Base-by-base conservation (phyloP, 2,113 vertebrate species). In the Ceratotherium simum region DNA sequence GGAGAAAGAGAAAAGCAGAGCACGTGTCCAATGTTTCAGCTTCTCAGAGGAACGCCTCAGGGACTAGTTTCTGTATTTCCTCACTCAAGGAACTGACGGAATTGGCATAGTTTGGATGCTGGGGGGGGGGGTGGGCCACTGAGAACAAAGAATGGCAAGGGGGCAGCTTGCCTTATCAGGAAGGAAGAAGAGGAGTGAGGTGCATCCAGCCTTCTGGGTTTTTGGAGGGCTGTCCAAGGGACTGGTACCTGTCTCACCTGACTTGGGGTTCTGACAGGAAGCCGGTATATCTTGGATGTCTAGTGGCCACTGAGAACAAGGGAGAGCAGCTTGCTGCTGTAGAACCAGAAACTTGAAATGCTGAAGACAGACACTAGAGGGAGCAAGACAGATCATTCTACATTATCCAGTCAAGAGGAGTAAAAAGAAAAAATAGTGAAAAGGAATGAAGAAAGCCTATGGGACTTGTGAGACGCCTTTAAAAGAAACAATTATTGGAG, bases 311-410 rank as follows among this genome's bases (percentile, higher is more conserved):
- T 27, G n/a, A 76, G 58, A 67, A 76, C 12, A 64, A 73, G 39
- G 27, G 11, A 83, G 54, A 46, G 8, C 23, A 65, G 5, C 11
- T 67, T 73, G 58, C 25, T 73, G 31, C 23, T 62, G 10, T 4
- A 82, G 62, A 72, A 73, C 56, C 31, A 92, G 81, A 85, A 92
- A 64, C 27, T 12, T n/a, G 46, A 93, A 85, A 93, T 56, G 70
- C 58, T 42, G 21, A n/a, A 56, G 58, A 76, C 13, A 75, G 33
- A 84, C 18, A 67, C n/a, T 67, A 86, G 27, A 76, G 39, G 14
- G n/a, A 76, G 60, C 12, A 93, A 86, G 70, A 64, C 14, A 73
- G 72, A 54, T 25, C 13, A 78, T 78, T 92, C 78, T 2, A 48
- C 76, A 75, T 54, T 58, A 78, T 42, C 67, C 56, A 70, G 42